Percentiles rank a stretch among this genome's conserved stretches.
These are phyloP conservation scores for Synaphobranchus kaupii DNA, from an alignment of 2,797 vertebrate genomes.

Conservation along the genomic window DNA sequence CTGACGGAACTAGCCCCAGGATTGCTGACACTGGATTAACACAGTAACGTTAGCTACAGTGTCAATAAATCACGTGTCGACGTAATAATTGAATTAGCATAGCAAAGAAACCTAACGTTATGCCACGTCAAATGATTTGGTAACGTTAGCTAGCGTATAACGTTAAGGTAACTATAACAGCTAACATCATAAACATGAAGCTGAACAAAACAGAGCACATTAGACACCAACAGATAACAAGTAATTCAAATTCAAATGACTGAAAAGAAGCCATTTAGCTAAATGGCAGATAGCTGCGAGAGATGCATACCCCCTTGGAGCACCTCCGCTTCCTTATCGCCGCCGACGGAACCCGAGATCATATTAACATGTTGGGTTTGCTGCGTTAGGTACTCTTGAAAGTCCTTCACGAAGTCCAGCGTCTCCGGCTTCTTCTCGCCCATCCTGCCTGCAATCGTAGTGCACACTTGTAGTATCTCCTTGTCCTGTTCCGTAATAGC, in stretches of 20 bases:
- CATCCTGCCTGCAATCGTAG: slow-evolving; percentile 67
- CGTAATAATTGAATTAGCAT: too few relatives aligned
- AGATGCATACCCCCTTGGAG: slow-evolving; percentile 83
- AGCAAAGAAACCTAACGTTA: too few relatives aligned
- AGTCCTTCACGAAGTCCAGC: slow-evolving; percentile 97
- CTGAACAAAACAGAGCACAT: background rate
- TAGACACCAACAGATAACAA: background rate
- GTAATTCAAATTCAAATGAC: background rate
- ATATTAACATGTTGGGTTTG: slow-evolving; percentile 99
- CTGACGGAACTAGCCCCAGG: too few relatives aligned
- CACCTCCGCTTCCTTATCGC: slow-evolving; percentile 90
- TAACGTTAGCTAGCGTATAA: too few relatives aligned
- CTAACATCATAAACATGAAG: too few relatives aligned
- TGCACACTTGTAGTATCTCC: background rate
- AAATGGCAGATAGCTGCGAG: background rate
- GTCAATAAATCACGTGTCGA: too few relatives aligned
- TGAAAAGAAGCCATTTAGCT: background rate
- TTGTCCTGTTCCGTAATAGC: background rate
- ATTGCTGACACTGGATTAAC: too few relatives aligned
- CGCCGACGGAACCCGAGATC: slow-evolving; percentile 96
- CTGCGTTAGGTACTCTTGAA: slow-evolving; percentile 98
- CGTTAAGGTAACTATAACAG: too few relatives aligned
- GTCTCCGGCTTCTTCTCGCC: slow-evolving; percentile 97
- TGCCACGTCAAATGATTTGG: too few relatives aligned
- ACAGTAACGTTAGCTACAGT: too few relatives aligned